These are phyloP conservation scores for Epinotia bilunana DNA, from an alignment of 2,888 invertebrate genomes.

Conservation along the genomic window DNA sequence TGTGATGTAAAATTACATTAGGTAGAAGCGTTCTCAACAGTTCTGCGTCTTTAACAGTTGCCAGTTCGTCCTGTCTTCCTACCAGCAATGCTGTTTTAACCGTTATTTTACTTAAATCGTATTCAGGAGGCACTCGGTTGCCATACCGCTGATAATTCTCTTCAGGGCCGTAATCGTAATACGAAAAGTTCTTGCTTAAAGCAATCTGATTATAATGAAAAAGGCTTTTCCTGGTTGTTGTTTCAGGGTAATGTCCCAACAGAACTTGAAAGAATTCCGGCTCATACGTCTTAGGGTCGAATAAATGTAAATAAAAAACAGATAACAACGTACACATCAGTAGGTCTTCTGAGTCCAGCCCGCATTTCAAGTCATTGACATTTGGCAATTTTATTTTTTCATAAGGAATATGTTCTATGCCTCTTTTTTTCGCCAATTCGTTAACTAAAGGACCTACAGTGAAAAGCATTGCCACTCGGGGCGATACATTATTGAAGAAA, in stretches of 20 bases:
- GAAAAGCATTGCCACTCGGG: slow-evolving; percentile 51
- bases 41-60: slow-evolving; percentile 40
- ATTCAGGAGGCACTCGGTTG: slow-evolving; percentile 47
- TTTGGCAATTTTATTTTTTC: slow-evolving; percentile 44
- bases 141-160: slow-evolving; percentile 23
- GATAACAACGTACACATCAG: slow-evolving; percentile 58
- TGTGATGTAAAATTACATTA: slow-evolving; percentile 29
- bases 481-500: slow-evolving; percentile 68
- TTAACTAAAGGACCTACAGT: slow-evolving; percentile 54
- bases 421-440: slow-evolving; percentile 68
- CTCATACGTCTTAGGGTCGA: slow-evolving; percentile 77
- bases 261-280: slow-evolving; percentile 49
- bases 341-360: slow-evolving; percentile 43
- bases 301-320: slow-evolving; percentile 64
- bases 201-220: slow-evolving; percentile 54
- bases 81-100: slow-evolving; percentile 48
- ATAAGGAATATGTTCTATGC: slow-evolving; percentile 52
- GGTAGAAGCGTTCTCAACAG: slow-evolving; percentile 28
- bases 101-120: slow-evolving; percentile 53
- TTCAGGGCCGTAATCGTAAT: slow-evolving; percentile 42
- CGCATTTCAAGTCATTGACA: slow-evolving; percentile 46
- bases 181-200: slow-evolving; percentile 47
- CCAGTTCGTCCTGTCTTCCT: slow-evolving; percentile 38
- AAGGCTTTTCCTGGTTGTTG: slow-evolving; percentile 54
- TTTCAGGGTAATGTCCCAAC: slow-evolving; percentile 52